Conservation (phyloP, 1,140 invertebrate genomes). For the Samia ricini region DNA sequence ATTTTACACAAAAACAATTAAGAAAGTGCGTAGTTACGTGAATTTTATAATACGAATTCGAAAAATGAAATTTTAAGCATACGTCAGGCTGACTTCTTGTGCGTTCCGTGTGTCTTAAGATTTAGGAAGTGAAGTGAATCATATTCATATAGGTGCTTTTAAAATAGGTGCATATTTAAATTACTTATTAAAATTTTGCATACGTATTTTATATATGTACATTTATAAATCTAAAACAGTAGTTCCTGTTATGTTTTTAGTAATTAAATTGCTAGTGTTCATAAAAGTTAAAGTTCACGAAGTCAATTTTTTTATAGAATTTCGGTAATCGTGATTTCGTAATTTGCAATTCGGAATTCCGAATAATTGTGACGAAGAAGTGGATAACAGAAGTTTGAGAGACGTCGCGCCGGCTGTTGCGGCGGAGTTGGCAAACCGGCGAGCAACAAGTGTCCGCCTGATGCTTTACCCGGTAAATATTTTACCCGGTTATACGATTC, state of each 20-base stretch:
- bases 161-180: too few relatives aligned
- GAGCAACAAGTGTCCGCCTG: conserved; percentile 70
- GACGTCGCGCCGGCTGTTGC: conserved; percentile 38
- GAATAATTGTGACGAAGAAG: not conserved
- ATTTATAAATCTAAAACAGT: not conserved
- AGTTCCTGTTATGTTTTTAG: not conserved
- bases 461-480: conserved; percentile 71
- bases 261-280: not conserved
- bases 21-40: not conserved
- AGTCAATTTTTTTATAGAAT: not conserved
- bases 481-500: conserved; percentile 40
- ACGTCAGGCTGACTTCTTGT: conserved; percentile 38
- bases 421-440: conserved; percentile 41
- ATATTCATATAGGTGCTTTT: conserved; percentile 40
- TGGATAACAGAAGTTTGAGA: conserved; percentile 41
- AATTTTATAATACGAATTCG: not conserved
- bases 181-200: not conserved
- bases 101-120: conserved; percentile 41
- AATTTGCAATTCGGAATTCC: not conserved
- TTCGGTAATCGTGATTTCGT: too few relatives aligned
- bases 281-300: not conserved
- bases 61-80: conserved; percentile 18
- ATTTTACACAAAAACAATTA: not conserved
- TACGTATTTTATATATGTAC: too few relatives aligned
- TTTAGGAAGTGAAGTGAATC: conserved; percentile 51